Base-by-base conservation (phyloP, 2,888 invertebrate species). In the Tetheella fluctuosa region DNA sequence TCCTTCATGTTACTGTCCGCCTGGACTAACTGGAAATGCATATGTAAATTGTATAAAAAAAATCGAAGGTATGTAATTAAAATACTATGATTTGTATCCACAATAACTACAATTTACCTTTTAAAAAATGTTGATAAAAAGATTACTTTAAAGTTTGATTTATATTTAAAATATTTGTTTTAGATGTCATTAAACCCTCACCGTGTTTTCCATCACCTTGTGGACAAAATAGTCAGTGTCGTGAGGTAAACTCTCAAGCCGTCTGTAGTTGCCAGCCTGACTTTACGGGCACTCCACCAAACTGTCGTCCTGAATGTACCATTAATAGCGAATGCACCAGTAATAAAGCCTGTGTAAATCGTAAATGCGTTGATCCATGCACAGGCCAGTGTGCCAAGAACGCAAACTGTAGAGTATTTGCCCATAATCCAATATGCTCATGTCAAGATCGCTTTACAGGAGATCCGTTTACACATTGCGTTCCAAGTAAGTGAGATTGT, bases 361-460 rank as follows among this genome's bases (percentile, higher is more conserved):
- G 95, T 65, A 96, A 96, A 88, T 97, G 97, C 80, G 93, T 94
- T 57, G 95, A 97, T 87, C 97, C 97, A 12, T 97, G 97, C 73
- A 94, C 94, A 2, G 96, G 96, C 57, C 95, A 96, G 53, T 98
- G 98, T 77, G 97, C 96, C 20, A 94, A 95, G 69, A 96, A 96
- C 77, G 96, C 97, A 12, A 94, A 95, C 60, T 98, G 98, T 73
- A 95, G 95, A 84, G 97, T 97, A 23, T 95, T 96, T 64, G 96
- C 96, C 74, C 97, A 98, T 79, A 96, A 96, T 80, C 97, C 97
- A 1, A 95, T 97, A 68, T 97, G 97, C 81, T 95, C 95, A 23
- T 97, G 97, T 80, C 94, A 95, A 65, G 87, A 94, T 17, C 94
- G 95, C 58, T 95, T 94, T 74, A 96, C 96, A 15, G 97, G 97